Percentiles rank a stretch among this genome's conserved stretches.
Evolutionary conservation across 2,113 vertebrate genomes (phyloP).

Genomic region (Oplegnathus fasciatus): DNA sequence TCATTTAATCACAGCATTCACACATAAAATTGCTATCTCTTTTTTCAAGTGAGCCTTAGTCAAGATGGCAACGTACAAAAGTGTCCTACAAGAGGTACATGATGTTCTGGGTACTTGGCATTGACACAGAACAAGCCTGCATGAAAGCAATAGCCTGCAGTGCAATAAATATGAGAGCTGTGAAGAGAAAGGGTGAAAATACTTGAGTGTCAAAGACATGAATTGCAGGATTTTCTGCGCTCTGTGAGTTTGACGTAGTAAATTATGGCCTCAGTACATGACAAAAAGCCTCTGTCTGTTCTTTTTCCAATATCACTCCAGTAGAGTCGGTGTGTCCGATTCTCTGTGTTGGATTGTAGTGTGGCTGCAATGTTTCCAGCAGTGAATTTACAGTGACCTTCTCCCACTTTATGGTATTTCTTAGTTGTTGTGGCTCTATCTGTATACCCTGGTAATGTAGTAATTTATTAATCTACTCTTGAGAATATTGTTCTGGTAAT

Average conservation of each 20-base stretch:
- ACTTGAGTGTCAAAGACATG: constrained; percentile 1
- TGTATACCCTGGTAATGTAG: background rate
- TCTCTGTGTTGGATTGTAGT: background rate
- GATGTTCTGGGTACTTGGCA: constrained; percentile 1
- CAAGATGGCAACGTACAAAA: background rate
- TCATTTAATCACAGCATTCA: background rate
- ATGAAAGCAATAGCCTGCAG: constrained; percentile 20
- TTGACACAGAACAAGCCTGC: constrained; percentile 1
- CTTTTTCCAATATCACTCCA: background rate
- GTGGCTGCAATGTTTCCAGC: background rate
- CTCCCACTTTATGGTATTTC: background rate
- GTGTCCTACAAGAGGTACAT: constrained; percentile 7
- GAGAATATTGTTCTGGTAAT: background rate
- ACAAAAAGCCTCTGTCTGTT: constrained; percentile 1
- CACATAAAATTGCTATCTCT: background rate
- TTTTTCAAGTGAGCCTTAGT: background rate
- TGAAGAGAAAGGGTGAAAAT: constrained; percentile 10
- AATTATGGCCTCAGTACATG: background rate
- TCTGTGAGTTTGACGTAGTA: constrained; percentile 6
- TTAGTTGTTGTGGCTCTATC: background rate
- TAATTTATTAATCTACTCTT: background rate
- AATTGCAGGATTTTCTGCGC: constrained; percentile 9
- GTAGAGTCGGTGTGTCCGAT: background rate
- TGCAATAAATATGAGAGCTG: constrained; percentile 5
- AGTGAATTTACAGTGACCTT: background rate